A percentile compares a stretch with the other conserved stretches of the same genome.
phyloP scores from a whole-genome alignment of 1,140 invertebrate genomes.

The Drosophila athabasca region DNA sequence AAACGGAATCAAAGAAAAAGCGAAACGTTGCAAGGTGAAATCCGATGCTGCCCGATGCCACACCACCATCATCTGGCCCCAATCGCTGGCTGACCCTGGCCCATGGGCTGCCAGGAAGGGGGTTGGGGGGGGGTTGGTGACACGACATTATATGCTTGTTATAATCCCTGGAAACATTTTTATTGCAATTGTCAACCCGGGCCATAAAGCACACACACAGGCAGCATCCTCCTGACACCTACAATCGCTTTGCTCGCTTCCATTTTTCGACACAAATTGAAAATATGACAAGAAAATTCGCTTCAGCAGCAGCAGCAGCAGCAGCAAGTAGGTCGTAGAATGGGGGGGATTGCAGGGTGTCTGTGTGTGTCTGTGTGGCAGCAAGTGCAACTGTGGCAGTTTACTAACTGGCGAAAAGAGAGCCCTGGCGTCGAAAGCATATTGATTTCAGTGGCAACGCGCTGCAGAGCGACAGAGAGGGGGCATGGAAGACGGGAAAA shows the following conservation, averaged over 20 bases:
- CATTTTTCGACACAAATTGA: slow-evolving; percentile 73
- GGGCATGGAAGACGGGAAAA: slow-evolving; percentile 3
- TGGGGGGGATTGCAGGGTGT: background rate
- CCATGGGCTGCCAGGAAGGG: background rate
- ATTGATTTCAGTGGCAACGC: slow-evolving; percentile 65
- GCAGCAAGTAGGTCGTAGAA: slow-evolving; percentile 60
- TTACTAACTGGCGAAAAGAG: slow-evolving; percentile 70
- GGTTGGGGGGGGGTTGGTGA: background rate
- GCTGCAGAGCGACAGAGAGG: slow-evolving; percentile 13
- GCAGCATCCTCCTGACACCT: slow-evolving; percentile 63
- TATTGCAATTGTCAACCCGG: slow-evolving; percentile 79
- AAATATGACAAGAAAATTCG: slow-evolving; percentile 82
- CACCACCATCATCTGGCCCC: slow-evolving; percentile 8
- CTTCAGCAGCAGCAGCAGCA: slow-evolving; percentile 53
- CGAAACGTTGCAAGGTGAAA: slow-evolving; percentile 61
- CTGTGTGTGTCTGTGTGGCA: background rate
- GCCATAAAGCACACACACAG: slow-evolving; percentile 60
- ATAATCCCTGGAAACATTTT: slow-evolving; percentile 80
- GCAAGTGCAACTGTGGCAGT: slow-evolving; percentile 66
- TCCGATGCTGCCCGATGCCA: slow-evolving; percentile 32
- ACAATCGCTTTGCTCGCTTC: slow-evolving; percentile 42
- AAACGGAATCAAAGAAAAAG: slow-evolving; percentile 23
- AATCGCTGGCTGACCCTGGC: slow-evolving; percentile 52
- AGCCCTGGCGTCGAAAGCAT: slow-evolving; percentile 72
- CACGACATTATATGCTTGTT: slow-evolving; percentile 77